Evolutionary conservation across 2,888 invertebrate genomes (phyloP), one percentile per base, ranked within the genome.

Genomic region (Hedychridium roseum): DNA sequence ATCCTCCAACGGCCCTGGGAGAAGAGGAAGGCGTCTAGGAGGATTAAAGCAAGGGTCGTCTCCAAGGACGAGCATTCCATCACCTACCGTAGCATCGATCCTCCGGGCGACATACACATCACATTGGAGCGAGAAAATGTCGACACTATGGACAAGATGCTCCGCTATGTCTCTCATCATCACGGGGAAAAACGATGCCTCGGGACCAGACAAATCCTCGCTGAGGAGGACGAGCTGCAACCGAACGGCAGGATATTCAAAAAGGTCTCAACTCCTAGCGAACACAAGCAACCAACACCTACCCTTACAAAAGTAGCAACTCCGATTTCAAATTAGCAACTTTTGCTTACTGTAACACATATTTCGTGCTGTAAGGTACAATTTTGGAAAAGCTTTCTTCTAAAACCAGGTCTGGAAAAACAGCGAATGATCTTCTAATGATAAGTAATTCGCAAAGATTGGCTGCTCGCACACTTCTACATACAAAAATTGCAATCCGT

Each of bases 161-260:
- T 97, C 70, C 85, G 86, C 16, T 90, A 89, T 71, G 90, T 94
- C 21, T 86, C 89, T 32, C 85, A 85, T 63, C 84, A 87, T 60
- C 91, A 92, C 81, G 84, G 85, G 5, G 83, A 85, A 35, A 89
- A 88, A 64, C 86, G 84, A 44, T 94, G 94, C 66, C 84, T 97
- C 55, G 97, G 97, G 36, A 95, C 95, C 0, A 84, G 97, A 43
- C 88, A 94, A 68, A 90, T 97, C 64, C 83, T 96, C 31, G 89
- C 91, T 47, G 97, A 97, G 79, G 94, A 95, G 75, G 95, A 97
- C 74, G 98, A 99, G 78, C 81, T 88, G 9, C 97, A 98, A 78
- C 88, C 92, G 1, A 96, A 96, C 74, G 98, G 98, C 36, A 86
- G 94, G 58, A 85, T 96, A 38, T 98, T 98, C 78, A 97, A 97